phyloP scores from a whole-genome alignment of 2,113 vertebrate genomes.

The Pseudonaja textilis region DNA sequence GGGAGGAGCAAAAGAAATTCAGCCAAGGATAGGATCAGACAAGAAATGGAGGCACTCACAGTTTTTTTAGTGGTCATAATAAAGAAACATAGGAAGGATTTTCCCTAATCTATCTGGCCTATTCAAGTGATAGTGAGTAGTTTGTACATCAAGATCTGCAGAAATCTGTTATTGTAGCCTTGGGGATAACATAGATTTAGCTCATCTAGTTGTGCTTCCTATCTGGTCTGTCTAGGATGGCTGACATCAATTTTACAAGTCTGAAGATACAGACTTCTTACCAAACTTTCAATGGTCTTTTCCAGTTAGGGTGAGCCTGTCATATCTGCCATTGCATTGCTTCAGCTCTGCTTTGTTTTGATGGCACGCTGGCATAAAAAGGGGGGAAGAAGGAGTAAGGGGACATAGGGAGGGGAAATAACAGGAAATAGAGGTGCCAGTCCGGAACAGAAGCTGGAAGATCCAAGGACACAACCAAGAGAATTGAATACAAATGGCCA shows the following conservation, averaged over 20 bases:
- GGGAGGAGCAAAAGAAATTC: background rate
- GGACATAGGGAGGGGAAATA: background rate
- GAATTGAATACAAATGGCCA: too few relatives aligned
- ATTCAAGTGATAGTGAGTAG: background rate
- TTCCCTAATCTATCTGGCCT: background rate
- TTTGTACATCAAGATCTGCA: background rate
- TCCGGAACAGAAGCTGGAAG: background rate
- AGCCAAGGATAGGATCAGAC: background rate
- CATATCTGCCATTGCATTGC: background rate
- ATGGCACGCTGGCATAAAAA: background rate
- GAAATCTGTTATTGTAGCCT: background rate
- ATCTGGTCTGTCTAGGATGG: background rate
- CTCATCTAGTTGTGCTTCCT: background rate
- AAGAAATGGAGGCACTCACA: background rate
- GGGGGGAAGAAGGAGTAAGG: background rate
- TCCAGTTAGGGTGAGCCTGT: background rate
- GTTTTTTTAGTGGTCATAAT: background rate
- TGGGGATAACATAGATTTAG: background rate
- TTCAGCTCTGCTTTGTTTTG: background rate
- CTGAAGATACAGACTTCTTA: background rate
- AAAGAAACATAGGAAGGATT: background rate
- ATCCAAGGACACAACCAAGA: too few relatives aligned
- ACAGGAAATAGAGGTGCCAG: background rate
- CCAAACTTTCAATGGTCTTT: background rate
- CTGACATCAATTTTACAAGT: background rate